Conservation (phyloP, 2,797 vertebrate genomes). For the Notolepis coatsorum region DNA sequence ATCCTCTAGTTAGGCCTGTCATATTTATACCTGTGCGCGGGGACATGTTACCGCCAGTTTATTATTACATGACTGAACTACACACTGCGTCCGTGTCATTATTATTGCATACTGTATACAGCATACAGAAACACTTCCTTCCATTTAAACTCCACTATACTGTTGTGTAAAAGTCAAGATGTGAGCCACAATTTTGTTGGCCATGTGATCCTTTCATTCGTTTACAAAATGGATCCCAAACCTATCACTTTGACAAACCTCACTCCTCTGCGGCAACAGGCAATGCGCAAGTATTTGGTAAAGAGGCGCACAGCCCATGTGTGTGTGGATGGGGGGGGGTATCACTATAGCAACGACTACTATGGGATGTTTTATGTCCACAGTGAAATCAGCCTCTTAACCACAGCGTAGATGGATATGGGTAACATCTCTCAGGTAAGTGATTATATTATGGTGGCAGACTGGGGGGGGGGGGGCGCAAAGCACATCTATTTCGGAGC, state of each 20-base stretch:
- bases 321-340: slow-evolving; percentile 22
- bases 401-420: slow-evolving; percentile 49
- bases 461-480: slow-evolving; percentile 36
- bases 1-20: too few species aligned
- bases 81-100: too few species aligned
- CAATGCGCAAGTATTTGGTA: slow-evolving; percentile 17
- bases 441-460: slow-evolving; percentile 62
- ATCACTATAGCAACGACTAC: slow-evolving; percentile 46
- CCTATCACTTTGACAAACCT: slow-evolving; percentile 31
- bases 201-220: slow-evolving; percentile 23
- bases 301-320: too few species aligned
- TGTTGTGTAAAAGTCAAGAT: slow-evolving; percentile 11
- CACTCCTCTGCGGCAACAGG: background rate
- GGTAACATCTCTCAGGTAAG: slow-evolving; percentile 58
- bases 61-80: too few species aligned
- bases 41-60: too few species aligned
- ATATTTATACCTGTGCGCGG: too few species aligned
- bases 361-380: too few species aligned
- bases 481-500: slow-evolving; percentile 66
- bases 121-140: slow-evolving; percentile 1
- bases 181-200: slow-evolving; percentile 10
- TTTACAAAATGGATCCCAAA: slow-evolving; percentile 50
- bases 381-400: slow-evolving; percentile 29
- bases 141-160: slow-evolving; percentile 1
- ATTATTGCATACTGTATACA: background rate